Evolutionary conservation across 1,140 invertebrate genomes (phyloP), one percentile per base, ranked within the genome.

Genomic region (Episyrphus balteatus): DNA sequence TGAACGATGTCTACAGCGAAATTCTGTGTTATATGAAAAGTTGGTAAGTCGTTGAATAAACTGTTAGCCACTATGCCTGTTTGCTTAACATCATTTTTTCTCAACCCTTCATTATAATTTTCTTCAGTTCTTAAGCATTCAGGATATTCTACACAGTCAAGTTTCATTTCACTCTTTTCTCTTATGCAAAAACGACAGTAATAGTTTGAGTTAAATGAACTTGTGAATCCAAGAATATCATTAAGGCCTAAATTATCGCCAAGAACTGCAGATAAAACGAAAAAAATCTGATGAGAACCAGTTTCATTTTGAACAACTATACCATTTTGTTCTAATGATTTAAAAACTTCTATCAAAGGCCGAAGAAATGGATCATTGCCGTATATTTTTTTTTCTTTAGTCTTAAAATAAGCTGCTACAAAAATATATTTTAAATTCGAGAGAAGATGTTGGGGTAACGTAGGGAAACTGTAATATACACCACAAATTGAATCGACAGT

Each of bases 11-110:
- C 67, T 19, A 62, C 52, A 38, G 52, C 50, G 32, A 50, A 53
- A 55, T 70, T 69, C n/a, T 61, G 21, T 32, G 56, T 55, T 32
- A 61, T 53, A 55, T 68, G 58, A 57, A 64, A 70, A 49, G 54
- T 48, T 26, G 49, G 45, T 7, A 66, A 39, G 18, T 46, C 19
- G 42, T 64, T 51, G 48, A 60, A 67, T 18, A 59, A 38, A 39
- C 59, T 66, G 42, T 48, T 44, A 50, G 61, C 55, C 53, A 61
- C 61, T 11, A 70, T 51, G 36, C 61, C 63, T 39, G 47, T 57
- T 26, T 42, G 11, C 37, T 45, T 42, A 10, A 31, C 13, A 30
- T 47, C 19, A 8, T 51, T 42, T 15, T 41, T 21, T 19, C 19
- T 14, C 21, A 51, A 32, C 17, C 39, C 45, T 38, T 18, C 17